Evolutionary conservation across 2,888 invertebrate genomes (phyloP).

Genomic region (Acanthacorydalis orientalis): DNA sequence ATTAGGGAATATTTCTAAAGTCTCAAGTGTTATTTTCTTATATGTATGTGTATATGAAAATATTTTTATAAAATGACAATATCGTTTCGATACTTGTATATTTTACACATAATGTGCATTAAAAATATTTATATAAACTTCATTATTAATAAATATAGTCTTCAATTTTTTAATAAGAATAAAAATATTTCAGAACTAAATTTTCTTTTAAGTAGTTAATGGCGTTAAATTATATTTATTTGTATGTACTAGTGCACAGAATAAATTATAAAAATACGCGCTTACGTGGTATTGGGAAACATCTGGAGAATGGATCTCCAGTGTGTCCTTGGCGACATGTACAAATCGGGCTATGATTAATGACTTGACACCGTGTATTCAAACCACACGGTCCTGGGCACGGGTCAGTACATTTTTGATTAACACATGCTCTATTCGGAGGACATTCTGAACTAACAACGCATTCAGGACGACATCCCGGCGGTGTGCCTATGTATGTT

Average conservation of each 20-base stretch:
- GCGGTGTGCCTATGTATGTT: conserved; percentile 55
- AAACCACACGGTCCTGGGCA: conserved; percentile 55
- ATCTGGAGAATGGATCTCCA: conserved; percentile 54
- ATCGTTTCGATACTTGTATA: no score
- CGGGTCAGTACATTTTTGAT: conserved; percentile 61
- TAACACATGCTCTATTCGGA: conserved; percentile 52
- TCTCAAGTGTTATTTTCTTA: no score
- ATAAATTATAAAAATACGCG: conserved; percentile 7
- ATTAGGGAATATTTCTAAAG: no score
- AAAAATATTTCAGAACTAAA: no score
- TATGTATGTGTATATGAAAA: no score
- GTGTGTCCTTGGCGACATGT: conserved; percentile 42
- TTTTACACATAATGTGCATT: no score
- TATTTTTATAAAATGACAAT: no score
- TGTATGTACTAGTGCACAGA: background rate
- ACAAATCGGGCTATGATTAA: conserved; percentile 67
- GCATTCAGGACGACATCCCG: conserved; percentile 64
- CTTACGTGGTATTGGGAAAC: conserved; percentile 35
- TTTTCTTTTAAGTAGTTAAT: no score
- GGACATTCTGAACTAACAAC: conserved; percentile 61
- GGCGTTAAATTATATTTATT: no score
- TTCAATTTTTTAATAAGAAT: no score
- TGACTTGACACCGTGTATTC: conserved; percentile 52
- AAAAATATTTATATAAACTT: no score
- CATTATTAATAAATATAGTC: no score